A percentile compares a stretch with the other conserved stretches of the same genome.
Conservation (phyloP, 2,888 invertebrate genomes). For the Leptinotarsa peninsularis region DNA sequence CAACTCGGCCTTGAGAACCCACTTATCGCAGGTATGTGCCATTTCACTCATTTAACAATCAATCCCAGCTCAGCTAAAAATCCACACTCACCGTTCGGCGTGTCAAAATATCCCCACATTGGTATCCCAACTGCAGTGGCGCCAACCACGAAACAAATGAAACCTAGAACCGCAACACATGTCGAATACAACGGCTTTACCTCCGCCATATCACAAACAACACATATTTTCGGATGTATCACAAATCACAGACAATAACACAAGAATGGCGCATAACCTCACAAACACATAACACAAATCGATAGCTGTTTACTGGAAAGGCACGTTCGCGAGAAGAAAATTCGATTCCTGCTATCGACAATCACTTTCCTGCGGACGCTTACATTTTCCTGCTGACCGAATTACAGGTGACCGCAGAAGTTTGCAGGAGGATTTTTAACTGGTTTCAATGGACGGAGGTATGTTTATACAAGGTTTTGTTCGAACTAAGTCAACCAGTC, state of each 20-base stretch:
- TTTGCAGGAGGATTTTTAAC: constrained; percentile 40
- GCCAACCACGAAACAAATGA: constrained; percentile 84
- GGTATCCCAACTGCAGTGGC: constrained; percentile 87
- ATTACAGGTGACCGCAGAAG: constrained; percentile 36
- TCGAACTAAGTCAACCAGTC: constrained; percentile 55
- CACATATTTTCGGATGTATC: constrained; percentile 31
- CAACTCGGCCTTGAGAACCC: too few relatives aligned
- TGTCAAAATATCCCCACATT: constrained; percentile 88
- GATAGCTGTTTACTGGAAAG: constrained; percentile 53
- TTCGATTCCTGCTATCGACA: constrained; percentile 37
- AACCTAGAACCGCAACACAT: constrained; percentile 77
- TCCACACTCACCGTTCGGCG: constrained; percentile 72
- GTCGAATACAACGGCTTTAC: constrained; percentile 76
- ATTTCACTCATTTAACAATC: not conserved
- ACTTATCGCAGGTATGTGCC: not conserved
- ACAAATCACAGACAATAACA: constrained; percentile 44
- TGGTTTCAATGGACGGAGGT: constrained; percentile 34
- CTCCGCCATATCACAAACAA: constrained; percentile 69
- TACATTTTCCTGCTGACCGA: constrained; percentile 47
- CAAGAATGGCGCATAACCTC: constrained; percentile 47
- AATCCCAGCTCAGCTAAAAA: not conserved
- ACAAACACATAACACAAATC: constrained; percentile 53
- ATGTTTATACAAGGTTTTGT: constrained; percentile 51
- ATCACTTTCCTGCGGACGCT: constrained; percentile 28
- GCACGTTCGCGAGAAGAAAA: constrained; percentile 43